phyloP scores from a whole-genome alignment of 1,140 invertebrate genomes.

The Dendrolimus kikuchii region DNA sequence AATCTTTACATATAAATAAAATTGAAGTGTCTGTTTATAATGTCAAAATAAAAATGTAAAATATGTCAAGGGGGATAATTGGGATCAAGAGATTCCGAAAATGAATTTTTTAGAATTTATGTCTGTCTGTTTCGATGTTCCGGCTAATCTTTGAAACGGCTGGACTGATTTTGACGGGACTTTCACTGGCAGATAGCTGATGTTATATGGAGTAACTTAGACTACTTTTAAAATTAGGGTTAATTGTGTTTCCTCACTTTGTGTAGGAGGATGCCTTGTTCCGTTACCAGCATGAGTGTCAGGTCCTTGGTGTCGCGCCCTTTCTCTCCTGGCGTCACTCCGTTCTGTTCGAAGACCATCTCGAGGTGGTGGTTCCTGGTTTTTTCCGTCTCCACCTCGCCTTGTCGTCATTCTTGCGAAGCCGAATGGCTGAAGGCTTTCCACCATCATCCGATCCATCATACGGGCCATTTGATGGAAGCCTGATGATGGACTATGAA shows the following conservation, averaged over 20 bases:
- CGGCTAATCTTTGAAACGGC: too few species aligned
- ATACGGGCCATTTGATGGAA: constrained; percentile 80
- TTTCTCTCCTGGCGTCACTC: constrained; percentile 34
- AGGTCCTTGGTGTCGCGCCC: constrained; percentile 24
- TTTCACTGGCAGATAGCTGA: too few species aligned
- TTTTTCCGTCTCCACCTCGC: constrained; percentile 18
- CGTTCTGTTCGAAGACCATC: constrained; percentile 57
- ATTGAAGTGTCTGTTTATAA: too few species aligned
- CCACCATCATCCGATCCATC: constrained; percentile 80
- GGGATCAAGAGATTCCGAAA: too few species aligned
- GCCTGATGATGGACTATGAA: constrained; percentile 62
- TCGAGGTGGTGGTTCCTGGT: constrained; percentile 24
- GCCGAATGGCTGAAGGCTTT: constrained; percentile 75
- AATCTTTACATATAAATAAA: too few species aligned
- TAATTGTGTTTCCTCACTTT: constrained; percentile 29
- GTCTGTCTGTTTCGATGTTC: too few species aligned
- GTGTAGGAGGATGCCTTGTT: constrained; percentile 52
- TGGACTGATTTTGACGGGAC: too few species aligned
- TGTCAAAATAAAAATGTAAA: too few species aligned
- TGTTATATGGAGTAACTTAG: too few species aligned
- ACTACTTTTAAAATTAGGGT: too few species aligned
- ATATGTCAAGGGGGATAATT: too few species aligned
- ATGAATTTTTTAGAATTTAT: too few species aligned
- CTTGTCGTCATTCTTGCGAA: constrained; percentile 75
- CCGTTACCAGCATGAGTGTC: constrained; percentile 46